Evolutionary conservation across 2,797 vertebrate species (phyloP), one percentile per base, ranked within the genome.

Genomic region (Danio jaintianensis): DNA sequence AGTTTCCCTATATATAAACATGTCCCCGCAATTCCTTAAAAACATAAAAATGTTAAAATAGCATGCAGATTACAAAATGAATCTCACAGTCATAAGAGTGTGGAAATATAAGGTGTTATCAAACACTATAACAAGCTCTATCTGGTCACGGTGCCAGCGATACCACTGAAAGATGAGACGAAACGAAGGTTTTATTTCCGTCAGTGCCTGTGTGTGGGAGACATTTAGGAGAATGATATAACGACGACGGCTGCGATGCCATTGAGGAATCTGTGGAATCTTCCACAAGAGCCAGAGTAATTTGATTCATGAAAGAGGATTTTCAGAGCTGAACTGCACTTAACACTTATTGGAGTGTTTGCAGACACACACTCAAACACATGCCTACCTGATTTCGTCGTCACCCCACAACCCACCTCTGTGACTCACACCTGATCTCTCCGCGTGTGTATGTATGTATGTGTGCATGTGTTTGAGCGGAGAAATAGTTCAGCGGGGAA

Each of bases 401-500:
- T 68, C 68, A 82, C 82, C 63, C 67, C 74, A 66, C 68, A 20
- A 52, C 78, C 66, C 72, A 78, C 52, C 69, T 62, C 56, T 52
- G 50, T 56, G 69, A 80, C 47, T 48, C 72, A 68, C 82, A 84
- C 75, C 82, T 76, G 50, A 61, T 79, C 50, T 75, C 62, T 64
- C 15, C 40, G 20, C 73, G 73, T 11, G 36, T 75, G 48, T 22
- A 58, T 80, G 9, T 20, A 43, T 78, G 69, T 66, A 61, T 36
- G 53, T 62, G 38, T 75, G 62, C 18, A 76, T 55, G 71, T 75
- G 81, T 48, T 53, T 47, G 77, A 66, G 80, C 85, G 84, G 78
- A 82, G 86, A 84, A 87, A 88, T 61, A 61, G 86, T 89, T 89
- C 88, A 89, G 90, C 83, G 78, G 91, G 91, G 93, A 94, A 94